Evolutionary conservation across 2,888 invertebrate genomes (phyloP), one percentile per base, ranked within the genome.

Genomic region (Rotaria sp.): DNA sequence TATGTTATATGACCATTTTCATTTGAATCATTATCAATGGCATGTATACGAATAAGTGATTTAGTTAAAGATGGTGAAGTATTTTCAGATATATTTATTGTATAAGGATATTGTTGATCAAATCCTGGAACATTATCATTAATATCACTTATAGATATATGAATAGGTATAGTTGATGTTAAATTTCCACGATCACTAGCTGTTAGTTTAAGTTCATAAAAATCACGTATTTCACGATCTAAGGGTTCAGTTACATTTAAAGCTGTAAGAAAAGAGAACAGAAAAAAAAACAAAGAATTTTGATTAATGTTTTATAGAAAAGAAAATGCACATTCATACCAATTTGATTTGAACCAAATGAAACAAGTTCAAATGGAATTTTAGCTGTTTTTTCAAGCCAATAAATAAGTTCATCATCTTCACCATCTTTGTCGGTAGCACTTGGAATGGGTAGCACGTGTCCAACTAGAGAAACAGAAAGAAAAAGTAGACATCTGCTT

Each of bases 131-230:
- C 50, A 74, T 85, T 67, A 52, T 86, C 55, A 57, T 86, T 74
- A 26, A 85, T 85, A 35, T 86, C 86, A 57, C 84, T 84, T 10
- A 86, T 84, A 8, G 74, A 57, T 11, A 86, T n/a, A 30, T 85
- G n/a, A 7, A 86, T 26, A 41, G 45, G 24, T 13, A 74, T 84
- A 50, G 38, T 85, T 11, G 48, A 48, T n/a, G 85, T 85, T 52
- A 86, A 38, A 45, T 84, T 84, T 38, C 85, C 80, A 8, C 52
- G 48, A 85, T 86, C 86, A 30, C 24, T 26, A 21, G 35, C 74
- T 26, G 35, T 50, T 26, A 84, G 75, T 10, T 67, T 38, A 26
- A 86, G 38, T 35, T 52, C 74, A 52, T 86, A 86, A 18, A 21
- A 50, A 41, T 74, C 55, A 38, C 35, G 35, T n/a, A 41, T 52